Conservation (phyloP, 2,113 vertebrate genomes). For the Anolis sagrei region DNA sequence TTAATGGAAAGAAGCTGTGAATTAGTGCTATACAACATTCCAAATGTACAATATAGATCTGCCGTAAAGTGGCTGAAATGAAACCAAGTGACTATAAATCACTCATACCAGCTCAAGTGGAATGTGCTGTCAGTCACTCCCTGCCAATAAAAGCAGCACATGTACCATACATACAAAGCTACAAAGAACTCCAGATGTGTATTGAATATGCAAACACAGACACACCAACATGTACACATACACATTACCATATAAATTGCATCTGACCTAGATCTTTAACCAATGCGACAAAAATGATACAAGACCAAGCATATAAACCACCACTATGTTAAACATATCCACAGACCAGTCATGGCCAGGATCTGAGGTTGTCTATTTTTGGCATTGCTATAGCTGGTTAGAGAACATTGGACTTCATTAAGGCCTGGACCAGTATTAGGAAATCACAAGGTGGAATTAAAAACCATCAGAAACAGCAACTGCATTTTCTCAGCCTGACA, state of each 20-base stretch:
- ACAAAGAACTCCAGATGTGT: neutral
- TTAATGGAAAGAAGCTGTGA: conserved; percentile 12
- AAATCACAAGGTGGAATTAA: conserved; percentile 16
- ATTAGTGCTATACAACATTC: conserved; percentile 18
- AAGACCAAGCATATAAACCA: neutral
- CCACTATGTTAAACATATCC: neutral
- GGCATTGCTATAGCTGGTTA: conserved; percentile 23
- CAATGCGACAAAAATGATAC: neutral
- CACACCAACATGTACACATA: neutral
- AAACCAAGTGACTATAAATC: conserved; percentile 30
- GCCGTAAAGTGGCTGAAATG: conserved; percentile 39
- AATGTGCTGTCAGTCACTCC: conserved; percentile 20
- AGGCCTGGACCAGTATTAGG: conserved; percentile 57
- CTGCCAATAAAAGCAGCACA: conserved; percentile 36
- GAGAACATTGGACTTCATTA: conserved; percentile 38
- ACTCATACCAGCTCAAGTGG: conserved; percentile 23
- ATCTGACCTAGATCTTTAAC: conserved; percentile 6
- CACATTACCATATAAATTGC: neutral
- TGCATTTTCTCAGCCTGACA: neutral
- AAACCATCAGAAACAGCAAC: conserved; percentile 26
- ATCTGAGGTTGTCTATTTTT: neutral
- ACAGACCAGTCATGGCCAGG: neutral
- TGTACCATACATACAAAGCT: neutral
- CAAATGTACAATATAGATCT: conserved; percentile 28
- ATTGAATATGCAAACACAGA: neutral